A percentile compares a stretch with the other conserved stretches of the same genome.
phyloP scores from a whole-genome alignment of 2,888 invertebrate species.

The Patella pellucida region DNA sequence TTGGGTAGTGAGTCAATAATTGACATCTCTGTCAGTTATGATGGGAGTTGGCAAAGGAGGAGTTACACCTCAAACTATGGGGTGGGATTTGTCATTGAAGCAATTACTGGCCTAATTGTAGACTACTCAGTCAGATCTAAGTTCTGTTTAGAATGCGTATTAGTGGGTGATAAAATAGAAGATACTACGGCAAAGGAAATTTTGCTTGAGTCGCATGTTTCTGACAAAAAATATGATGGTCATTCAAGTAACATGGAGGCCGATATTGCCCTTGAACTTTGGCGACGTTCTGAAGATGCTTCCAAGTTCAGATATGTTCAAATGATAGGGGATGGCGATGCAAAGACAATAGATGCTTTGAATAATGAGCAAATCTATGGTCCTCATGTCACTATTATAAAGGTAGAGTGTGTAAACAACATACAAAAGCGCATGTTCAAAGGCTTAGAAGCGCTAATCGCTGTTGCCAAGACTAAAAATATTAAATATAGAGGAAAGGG shows the following conservation, averaged over 20 bases:
- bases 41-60: neutral
- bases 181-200: neutral
- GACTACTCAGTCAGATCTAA: neutral
- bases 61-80: neutral
- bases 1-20: neutral
- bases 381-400: too few species aligned
- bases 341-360: too few species aligned
- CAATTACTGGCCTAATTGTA: neutral
- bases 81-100: neutral
- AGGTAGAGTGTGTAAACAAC: neutral
- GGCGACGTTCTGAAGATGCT: too few species aligned
- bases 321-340: constrained; percentile 10
- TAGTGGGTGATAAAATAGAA: neutral
- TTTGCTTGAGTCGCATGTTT: too few species aligned
- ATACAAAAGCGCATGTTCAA: neutral
- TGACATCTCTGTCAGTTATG: neutral
- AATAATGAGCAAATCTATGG: too few species aligned
- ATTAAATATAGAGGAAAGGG: neutral
- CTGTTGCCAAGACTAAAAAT: neutral
- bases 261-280: too few species aligned
- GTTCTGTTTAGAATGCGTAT: constrained; percentile 11
- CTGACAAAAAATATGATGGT: too few species aligned
- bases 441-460: neutral
- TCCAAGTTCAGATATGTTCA: neutral
- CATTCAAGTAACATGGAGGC: too few species aligned